A percentile compares a stretch with the other conserved stretches of the same genome.
Evolutionary conservation across 2,113 vertebrate species (phyloP).

Genomic region (Eulacestoma nigropectus): DNA sequence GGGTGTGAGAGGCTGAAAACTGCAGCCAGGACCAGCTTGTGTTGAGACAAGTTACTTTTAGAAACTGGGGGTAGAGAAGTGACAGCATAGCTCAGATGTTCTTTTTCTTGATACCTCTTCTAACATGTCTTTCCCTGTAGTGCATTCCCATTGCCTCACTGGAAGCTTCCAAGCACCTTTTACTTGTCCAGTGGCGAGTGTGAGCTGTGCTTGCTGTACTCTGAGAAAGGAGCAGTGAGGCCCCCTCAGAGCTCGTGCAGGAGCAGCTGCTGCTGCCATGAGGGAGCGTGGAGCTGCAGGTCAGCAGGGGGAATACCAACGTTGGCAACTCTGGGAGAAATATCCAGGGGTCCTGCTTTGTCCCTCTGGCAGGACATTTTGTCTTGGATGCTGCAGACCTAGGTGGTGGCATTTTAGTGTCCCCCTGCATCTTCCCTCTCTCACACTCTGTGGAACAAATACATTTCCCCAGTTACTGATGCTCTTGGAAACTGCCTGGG

Average conservation of each 20-base stretch:
- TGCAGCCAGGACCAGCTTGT: neutral
- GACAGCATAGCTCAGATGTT: neutral
- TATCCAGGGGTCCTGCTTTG: neutral
- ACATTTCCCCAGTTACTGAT: neutral
- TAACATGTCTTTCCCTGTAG: neutral
- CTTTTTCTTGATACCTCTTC: constrained; percentile 3
- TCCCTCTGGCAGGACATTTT: neutral
- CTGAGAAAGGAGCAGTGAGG: neutral
- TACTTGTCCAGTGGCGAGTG: neutral
- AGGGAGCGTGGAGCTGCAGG: neutral
- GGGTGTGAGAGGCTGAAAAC: neutral
- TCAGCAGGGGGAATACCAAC: neutral
- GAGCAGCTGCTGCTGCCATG: neutral
- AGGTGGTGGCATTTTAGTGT: neutral
- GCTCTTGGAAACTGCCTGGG: neutral
- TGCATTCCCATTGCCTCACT: neutral
- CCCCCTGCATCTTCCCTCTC: neutral
- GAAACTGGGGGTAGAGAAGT: neutral
- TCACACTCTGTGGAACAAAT: neutral
- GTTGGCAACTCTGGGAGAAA: neutral
- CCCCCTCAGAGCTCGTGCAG: neutral
- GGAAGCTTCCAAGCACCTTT: constrained; percentile 5
- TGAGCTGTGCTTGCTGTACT: neutral
- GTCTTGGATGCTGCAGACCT: neutral
- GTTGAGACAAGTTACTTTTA: neutral